These are phyloP conservation scores for Phania funesta DNA, from an alignment of 2,888 invertebrate genomes.

Conservation along the genomic window DNA sequence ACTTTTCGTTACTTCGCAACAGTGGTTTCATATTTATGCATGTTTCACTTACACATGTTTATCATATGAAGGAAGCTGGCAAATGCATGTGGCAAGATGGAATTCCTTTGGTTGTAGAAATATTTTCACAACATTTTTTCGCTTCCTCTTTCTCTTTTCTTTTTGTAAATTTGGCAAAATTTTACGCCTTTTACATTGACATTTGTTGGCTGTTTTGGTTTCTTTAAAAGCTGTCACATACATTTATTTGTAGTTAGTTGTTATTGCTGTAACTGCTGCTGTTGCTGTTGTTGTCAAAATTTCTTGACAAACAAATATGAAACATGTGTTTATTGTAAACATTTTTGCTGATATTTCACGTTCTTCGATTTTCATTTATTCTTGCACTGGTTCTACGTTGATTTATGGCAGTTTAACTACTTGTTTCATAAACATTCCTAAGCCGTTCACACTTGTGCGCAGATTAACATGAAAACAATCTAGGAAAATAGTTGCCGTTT, in stretches of 20 bases:
- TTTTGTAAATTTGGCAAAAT: slow-evolving; percentile 55
- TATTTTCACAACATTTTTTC: slow-evolving; percentile 21
- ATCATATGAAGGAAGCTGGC: slow-evolving; percentile 38
- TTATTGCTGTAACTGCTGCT: neutral
- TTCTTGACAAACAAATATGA: slow-evolving; percentile 52
- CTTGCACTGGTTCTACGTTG: slow-evolving; percentile 1
- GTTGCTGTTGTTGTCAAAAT: neutral
- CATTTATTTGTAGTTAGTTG: neutral
- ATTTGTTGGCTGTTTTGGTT: slow-evolving; percentile 42
- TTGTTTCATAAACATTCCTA: slow-evolving; percentile 2
- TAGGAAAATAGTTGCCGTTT: neutral
- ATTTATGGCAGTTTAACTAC: slow-evolving; percentile 56
- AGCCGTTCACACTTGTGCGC: neutral
- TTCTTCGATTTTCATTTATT: neutral
- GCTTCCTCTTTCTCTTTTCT: neutral
- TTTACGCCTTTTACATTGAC: slow-evolving; percentile 61
- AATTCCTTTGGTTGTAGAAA: slow-evolving; percentile 4
- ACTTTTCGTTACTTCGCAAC: neutral
- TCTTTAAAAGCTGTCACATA: slow-evolving; percentile 11
- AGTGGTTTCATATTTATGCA: neutral
- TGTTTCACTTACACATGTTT: slow-evolving; percentile 55
- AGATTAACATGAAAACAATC: neutral
- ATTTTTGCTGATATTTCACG: slow-evolving; percentile 36
- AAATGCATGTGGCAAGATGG: neutral
- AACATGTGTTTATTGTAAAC: slow-evolving; percentile 63